Evolutionary conservation across 2,797 vertebrate species (phyloP).

Genomic region (Gymnoscopelus braueri): DNA sequence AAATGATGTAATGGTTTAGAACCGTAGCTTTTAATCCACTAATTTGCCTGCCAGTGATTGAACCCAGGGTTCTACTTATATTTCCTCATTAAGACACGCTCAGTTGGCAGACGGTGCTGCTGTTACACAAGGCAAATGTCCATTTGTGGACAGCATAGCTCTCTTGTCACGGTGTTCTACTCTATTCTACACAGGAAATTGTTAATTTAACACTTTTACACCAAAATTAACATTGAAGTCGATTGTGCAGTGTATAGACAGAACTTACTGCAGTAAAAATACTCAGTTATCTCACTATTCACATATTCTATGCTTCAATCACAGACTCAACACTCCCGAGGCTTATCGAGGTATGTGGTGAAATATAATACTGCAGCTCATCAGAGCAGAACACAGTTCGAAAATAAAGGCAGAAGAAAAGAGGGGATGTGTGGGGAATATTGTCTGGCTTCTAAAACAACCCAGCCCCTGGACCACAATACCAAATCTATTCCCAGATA

Average conservation of each 20-base stretch:
- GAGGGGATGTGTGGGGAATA: neutral
- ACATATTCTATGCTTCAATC: too few relatives aligned
- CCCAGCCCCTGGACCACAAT: neutral
- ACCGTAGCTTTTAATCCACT: slow-evolving; percentile 10
- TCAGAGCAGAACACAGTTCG: neutral
- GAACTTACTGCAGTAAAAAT: too few relatives aligned
- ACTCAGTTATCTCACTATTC: too few relatives aligned
- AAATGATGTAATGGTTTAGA: slow-evolving; percentile 29
- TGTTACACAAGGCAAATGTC: too few relatives aligned
- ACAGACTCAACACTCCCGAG: neutral
- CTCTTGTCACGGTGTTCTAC: too few relatives aligned
- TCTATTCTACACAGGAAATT: too few relatives aligned
- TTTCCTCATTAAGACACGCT: slow-evolving; percentile 26
- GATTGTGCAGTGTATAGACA: too few relatives aligned
- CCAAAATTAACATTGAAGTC: too few relatives aligned
- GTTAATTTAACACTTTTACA: too few relatives aligned
- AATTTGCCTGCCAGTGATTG: slow-evolving; percentile 20
- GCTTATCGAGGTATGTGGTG: neutral
- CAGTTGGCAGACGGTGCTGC: slow-evolving; percentile 10
- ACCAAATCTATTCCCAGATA: neutral
- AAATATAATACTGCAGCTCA: neutral
- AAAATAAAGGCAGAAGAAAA: neutral
- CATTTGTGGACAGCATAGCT: too few relatives aligned
- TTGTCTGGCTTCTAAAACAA: neutral
- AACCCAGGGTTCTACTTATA: slow-evolving; percentile 8